Evolutionary conservation across 2,888 invertebrate genomes (phyloP).

Genomic region (Mythimna lalbum): DNA sequence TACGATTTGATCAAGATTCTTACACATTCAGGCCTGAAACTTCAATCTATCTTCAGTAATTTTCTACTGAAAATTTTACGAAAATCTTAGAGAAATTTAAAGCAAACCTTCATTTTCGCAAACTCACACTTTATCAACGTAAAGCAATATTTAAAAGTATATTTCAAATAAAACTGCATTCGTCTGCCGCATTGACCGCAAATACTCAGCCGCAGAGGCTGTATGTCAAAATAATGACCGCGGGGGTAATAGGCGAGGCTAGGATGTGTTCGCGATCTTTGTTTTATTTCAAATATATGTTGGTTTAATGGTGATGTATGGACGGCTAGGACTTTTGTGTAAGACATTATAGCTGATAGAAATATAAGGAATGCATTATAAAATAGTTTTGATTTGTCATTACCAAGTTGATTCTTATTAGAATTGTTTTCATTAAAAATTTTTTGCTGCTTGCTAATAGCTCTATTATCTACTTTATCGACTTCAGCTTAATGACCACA

Average conservation of each 20-base stretch:
- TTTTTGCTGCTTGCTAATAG: background rate
- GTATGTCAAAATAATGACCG: constrained; percentile 90
- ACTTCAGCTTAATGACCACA: constrained; percentile 7
- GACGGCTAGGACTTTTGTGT: constrained; percentile 13
- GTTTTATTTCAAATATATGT: constrained; percentile 62
- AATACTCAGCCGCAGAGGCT: constrained; percentile 81
- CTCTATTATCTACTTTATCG: background rate
- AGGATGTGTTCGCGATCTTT: constrained; percentile 58
- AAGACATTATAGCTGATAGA: constrained; percentile 6
- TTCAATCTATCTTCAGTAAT: constrained; percentile 2
- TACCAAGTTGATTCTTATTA: constrained; percentile 42
- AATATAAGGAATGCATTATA: background rate
- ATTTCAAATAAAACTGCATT: constrained; percentile 85
- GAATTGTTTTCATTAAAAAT: background rate
- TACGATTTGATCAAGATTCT: background rate
- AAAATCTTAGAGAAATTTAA: constrained; percentile 25
- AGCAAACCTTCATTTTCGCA: constrained; percentile 54
- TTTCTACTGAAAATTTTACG: background rate
- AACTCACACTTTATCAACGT: constrained; percentile 79
- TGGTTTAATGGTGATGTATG: constrained; percentile 51
- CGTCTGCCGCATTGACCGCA: constrained; percentile 87
- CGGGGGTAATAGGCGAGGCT: constrained; percentile 77
- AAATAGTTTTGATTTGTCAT: background rate
- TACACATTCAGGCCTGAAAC: background rate
- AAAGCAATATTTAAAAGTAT: constrained; percentile 82